phyloP scores from a whole-genome alignment of 2,797 vertebrate genomes.

The Cirrhinus mrigala region DNA sequence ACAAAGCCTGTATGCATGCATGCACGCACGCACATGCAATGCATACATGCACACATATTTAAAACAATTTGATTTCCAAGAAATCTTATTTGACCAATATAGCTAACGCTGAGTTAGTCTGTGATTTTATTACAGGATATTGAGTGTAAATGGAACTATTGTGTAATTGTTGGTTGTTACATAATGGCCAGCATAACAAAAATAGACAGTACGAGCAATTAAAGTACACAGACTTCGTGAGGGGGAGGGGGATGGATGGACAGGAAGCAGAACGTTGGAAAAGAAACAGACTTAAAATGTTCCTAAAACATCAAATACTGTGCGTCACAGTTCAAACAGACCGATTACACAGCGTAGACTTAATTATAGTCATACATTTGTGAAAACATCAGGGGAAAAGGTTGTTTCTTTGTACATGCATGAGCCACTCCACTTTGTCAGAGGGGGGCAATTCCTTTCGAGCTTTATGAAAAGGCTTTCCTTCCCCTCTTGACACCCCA shows the following conservation, averaged over 20 bases:
- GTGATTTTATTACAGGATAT: constrained; percentile 60
- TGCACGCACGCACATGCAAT: not conserved
- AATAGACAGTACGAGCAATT: constrained; percentile 62
- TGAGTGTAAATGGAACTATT: constrained; percentile 67
- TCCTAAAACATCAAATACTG: not conserved
- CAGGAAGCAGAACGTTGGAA: constrained; percentile 16
- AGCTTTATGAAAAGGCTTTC: constrained; percentile 47
- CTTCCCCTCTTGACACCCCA: constrained; percentile 44
- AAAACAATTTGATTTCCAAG: constrained; percentile 47
- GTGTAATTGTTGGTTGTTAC: constrained; percentile 76
- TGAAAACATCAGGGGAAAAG: not conserved
- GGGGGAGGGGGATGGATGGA: constrained; percentile 13
- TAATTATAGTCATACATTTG: not conserved
- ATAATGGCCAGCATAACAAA: constrained; percentile 62
- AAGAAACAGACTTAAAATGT: constrained; percentile 1
- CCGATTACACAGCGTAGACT: not conserved
- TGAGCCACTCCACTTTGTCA: constrained; percentile 20
- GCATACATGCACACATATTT: constrained; percentile 18
- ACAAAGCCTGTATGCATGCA: not conserved
- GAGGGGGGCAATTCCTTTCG: constrained; percentile 51
- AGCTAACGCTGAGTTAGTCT: not conserved
- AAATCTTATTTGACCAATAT: constrained; percentile 1
- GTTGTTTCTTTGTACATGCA: constrained; percentile 30
- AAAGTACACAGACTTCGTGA: constrained; percentile 64
- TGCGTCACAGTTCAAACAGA: constrained; percentile 17